Evolutionary conservation across 2,113 vertebrate species (phyloP).

Genomic region (cat (Felis catus)): DNA sequence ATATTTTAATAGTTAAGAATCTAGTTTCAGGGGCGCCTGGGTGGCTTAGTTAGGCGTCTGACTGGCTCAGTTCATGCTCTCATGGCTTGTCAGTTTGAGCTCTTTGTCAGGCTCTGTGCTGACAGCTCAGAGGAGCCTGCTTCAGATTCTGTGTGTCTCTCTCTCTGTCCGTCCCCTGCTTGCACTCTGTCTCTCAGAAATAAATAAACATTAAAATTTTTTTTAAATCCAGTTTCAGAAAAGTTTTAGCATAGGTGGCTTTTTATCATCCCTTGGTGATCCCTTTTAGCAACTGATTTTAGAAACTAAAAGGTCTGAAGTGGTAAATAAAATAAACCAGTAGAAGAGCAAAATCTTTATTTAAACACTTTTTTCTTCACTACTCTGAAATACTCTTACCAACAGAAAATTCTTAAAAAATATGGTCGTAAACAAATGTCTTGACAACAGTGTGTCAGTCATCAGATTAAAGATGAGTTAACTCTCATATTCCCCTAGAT

Average conservation of each 20-base stretch:
- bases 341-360: constrained; percentile 36
- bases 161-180: too few species aligned
- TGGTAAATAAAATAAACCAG: constrained; percentile 29
- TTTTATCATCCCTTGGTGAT: constrained; percentile 15
- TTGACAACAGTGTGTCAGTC: not conserved
- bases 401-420: not conserved
- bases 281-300: not conserved
- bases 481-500: not conserved
- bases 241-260: not conserved
- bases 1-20: constrained; percentile 43
- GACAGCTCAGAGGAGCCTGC: too few species aligned
- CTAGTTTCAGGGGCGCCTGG: too few species aligned
- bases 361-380: not conserved
- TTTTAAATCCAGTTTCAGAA: not conserved
- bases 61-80: too few species aligned
- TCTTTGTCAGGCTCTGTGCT: too few species aligned
- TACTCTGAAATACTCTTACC: not conserved
- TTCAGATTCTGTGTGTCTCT: too few species aligned
- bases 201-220: too few species aligned
- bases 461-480: not conserved
- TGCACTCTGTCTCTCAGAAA: too few species aligned
- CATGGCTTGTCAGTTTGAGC: too few species aligned
- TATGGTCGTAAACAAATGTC: not conserved
- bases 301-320: not conserved
- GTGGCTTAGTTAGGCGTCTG: too few species aligned